These are phyloP conservation scores for Atherinosoma microstoma DNA, from an alignment of 2,797 vertebrate species.

Conservation along the genomic window DNA sequence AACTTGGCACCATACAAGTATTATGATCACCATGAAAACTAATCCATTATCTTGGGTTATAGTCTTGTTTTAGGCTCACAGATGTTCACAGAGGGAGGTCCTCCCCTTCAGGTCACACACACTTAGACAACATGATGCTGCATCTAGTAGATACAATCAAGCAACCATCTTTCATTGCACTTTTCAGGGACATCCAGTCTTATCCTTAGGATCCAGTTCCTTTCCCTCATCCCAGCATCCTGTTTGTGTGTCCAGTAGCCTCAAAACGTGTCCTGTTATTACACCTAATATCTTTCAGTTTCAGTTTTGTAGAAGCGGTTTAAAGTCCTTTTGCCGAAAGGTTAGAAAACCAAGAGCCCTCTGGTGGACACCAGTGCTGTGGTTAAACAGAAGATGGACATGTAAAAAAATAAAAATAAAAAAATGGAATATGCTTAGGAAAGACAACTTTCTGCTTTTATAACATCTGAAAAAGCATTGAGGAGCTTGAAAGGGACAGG, in stretches of 20 bases:
- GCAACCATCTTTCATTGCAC: too few species aligned
- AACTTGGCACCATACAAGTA: background rate
- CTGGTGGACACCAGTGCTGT: constrained; percentile 12
- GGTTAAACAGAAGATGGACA: background rate
- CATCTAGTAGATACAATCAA: too few species aligned
- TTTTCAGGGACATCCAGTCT: background rate
- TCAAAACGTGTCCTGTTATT: background rate
- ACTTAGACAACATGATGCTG: background rate
- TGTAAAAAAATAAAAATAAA: background rate
- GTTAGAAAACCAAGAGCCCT: constrained; percentile 13
- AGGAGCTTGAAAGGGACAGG: background rate
- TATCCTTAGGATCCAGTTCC: background rate
- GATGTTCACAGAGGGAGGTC: background rate
- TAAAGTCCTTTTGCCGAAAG: background rate
- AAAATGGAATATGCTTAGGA: background rate
- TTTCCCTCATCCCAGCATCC: background rate
- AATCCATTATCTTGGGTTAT: background rate
- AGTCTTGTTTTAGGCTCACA: background rate
- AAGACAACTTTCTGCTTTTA: background rate
- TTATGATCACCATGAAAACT: background rate
- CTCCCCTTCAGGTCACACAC: background rate
- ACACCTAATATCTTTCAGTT: constrained; percentile 8
- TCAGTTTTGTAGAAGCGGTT: constrained; percentile 2
- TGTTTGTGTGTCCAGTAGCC: background rate
- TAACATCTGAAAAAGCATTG: background rate